Percentiles rank a stretch among this genome's conserved stretches.
phyloP scores from a whole-genome alignment of 2,113 vertebrate species.

The Mohoua ochrocephala region DNA sequence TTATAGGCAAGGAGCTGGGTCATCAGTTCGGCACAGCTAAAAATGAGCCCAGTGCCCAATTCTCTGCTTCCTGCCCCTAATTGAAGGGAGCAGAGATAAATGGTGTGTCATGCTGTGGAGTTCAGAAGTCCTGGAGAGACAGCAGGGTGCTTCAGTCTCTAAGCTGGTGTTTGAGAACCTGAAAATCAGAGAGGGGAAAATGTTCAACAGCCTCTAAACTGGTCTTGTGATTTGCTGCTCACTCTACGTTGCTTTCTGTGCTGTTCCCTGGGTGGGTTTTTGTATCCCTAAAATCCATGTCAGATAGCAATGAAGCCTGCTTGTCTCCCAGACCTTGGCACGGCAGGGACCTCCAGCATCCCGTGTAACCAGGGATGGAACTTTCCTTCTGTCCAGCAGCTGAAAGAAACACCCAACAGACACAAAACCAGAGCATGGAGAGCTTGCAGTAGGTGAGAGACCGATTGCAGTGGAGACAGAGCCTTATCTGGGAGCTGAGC shows the following conservation, averaged over 20 bases:
- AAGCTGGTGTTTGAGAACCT: neutral
- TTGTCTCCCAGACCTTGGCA: neutral
- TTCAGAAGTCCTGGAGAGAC: neutral
- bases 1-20: slow-evolving; percentile 2
- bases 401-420: neutral
- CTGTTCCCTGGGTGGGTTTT: neutral
- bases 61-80: neutral
- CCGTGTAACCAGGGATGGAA: neutral
- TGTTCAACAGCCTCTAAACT: neutral
- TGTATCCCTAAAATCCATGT: neutral
- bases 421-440: neutral
- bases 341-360: neutral
- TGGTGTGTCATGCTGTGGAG: neutral
- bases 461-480: neutral
- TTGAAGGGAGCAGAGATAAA: neutral
- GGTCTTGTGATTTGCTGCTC: neutral
- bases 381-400: neutral
- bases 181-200: neutral
- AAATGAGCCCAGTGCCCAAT: neutral
- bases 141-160: neutral
- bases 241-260: neutral
- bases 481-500: neutral
- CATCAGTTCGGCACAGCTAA: neutral
- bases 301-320: neutral
- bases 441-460: neutral